phyloP scores from a whole-genome alignment of 2,113 vertebrate genomes.

The Serinus canaria region DNA sequence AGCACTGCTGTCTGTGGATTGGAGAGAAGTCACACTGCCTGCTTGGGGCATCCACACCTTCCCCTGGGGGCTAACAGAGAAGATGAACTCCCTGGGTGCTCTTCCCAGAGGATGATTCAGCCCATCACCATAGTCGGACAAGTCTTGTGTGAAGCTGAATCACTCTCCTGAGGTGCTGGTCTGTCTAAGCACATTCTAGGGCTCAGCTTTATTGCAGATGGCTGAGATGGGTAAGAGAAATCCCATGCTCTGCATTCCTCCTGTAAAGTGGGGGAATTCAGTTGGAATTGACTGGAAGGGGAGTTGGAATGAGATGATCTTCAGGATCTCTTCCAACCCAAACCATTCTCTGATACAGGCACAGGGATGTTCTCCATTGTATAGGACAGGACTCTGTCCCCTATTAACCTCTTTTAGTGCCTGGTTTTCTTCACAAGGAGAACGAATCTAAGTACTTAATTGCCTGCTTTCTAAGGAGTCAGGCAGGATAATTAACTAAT shows the following conservation, averaged over 20 bases:
- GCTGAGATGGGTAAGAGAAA: background rate
- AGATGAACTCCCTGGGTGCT: background rate
- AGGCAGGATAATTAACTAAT: slow-evolving; percentile 20
- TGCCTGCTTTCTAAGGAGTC: slow-evolving; percentile 36
- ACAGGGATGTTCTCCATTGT: background rate
- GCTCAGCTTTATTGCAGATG: background rate
- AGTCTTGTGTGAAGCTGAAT: fast-evolving
- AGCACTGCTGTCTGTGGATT: background rate
- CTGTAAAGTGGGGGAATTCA: background rate
- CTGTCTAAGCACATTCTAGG: background rate
- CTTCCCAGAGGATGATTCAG: background rate
- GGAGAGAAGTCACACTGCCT: background rate
- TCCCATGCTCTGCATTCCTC: background rate
- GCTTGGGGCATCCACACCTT: background rate
- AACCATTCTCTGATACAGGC: background rate
- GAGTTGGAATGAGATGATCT: background rate
- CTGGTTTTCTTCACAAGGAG: background rate
- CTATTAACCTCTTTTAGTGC: background rate
- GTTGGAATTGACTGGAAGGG: background rate
- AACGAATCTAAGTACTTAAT: background rate
- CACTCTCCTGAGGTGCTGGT: background rate
- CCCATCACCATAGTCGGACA: background rate
- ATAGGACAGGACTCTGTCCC: background rate
- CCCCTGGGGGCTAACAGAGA: background rate
- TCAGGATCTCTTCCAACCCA: background rate